phyloP scores from a whole-genome alignment of 2,888 invertebrate species.

The Deilephila elpenor region DNA sequence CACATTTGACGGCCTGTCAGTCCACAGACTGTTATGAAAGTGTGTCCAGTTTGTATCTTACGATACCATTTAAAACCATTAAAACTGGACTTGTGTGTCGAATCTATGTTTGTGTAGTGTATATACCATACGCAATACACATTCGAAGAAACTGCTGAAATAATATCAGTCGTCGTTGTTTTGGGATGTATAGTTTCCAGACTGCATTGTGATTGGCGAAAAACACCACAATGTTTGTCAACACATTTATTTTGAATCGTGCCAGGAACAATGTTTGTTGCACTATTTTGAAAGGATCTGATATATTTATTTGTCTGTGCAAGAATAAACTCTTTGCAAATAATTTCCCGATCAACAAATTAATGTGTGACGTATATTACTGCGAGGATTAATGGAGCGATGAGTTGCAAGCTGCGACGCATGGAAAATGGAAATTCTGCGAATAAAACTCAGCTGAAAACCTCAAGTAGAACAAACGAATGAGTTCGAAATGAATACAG shows the following conservation, averaged over 20 bases:
- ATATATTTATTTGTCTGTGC: background rate
- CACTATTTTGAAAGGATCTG: background rate
- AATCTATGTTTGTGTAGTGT: background rate
- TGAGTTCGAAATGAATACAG: background rate
- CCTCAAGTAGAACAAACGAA: no score
- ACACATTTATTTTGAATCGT: slow-evolving; percentile 3
- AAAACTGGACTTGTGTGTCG: background rate
- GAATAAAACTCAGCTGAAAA: no score
- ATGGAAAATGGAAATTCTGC: no score
- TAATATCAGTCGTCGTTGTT: background rate
- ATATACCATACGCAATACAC: background rate
- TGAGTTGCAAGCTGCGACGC: no score
- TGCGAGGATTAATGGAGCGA: no score
- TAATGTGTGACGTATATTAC: no score
- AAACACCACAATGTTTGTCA: slow-evolving; percentile 15
- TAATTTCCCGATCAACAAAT: no score
- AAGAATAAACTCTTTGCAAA: background rate
- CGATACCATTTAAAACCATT: slow-evolving; percentile 13
- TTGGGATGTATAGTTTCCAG: slow-evolving; percentile 7
- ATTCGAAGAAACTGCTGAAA: slow-evolving; percentile 5
- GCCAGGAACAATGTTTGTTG: background rate
- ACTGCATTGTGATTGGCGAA: slow-evolving; percentile 1
- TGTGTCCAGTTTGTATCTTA: background rate
- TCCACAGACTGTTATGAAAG: background rate
- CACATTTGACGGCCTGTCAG: slow-evolving; percentile 10